Evolutionary conservation across 2,113 vertebrate species (phyloP).

Genomic region (Megaceryle torquata): DNA sequence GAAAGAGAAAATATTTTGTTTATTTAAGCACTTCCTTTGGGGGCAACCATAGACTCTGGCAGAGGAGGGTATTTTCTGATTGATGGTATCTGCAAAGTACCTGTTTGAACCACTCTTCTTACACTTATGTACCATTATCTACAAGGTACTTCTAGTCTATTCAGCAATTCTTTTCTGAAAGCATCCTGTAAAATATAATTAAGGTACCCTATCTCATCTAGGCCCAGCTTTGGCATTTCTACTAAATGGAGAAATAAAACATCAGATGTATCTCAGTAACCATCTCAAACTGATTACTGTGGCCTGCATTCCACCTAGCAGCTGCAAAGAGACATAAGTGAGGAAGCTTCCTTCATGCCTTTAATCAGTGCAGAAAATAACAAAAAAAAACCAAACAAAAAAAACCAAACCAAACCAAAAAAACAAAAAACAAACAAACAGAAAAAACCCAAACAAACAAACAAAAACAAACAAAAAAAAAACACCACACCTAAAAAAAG

Average conservation of each 20-base stretch:
- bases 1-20: not conserved
- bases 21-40: not conserved
- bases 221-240: not conserved
- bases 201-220: not conserved
- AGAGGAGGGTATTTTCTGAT: slow-evolving; percentile 12
- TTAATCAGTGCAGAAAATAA: not conserved
- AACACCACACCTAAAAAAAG: not conserved
- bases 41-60: not conserved
- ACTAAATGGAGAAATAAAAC: not conserved
- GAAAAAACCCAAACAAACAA: not conserved
- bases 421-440: not conserved
- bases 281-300: not conserved
- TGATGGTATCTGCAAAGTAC: slow-evolving; percentile 23
- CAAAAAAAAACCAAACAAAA: not conserved
- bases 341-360: not conserved
- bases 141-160: not conserved
- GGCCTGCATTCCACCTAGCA: not conserved
- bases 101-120: not conserved
- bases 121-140: slow-evolving; percentile 19
- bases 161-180: slow-evolving; percentile 39
- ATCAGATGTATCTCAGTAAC: not conserved
- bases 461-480: not conserved
- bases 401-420: not conserved
- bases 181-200: slow-evolving; percentile 22
- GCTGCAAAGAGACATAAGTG: not conserved